Evolutionary conservation across 2,888 invertebrate species (phyloP).

Genomic region (Andrena marginata): DNA sequence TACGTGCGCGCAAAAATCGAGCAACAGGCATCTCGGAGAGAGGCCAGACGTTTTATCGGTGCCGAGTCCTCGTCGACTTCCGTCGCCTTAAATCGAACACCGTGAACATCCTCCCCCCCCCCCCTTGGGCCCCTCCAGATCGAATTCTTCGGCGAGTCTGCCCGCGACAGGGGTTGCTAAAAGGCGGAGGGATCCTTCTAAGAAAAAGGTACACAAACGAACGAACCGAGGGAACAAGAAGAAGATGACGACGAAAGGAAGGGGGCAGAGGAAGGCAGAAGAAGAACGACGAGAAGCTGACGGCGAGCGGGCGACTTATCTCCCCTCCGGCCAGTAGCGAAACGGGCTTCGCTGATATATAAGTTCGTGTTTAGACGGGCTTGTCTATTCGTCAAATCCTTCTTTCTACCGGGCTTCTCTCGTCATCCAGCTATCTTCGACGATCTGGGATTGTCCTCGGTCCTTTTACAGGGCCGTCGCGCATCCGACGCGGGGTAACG

Average conservation of each 20-base stretch:
- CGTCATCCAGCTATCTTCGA: constrained; percentile 65
- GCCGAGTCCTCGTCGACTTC: constrained; percentile 50
- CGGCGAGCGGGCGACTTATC: constrained; percentile 62
- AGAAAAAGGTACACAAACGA: not conserved
- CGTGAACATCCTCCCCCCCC: constrained; percentile 13
- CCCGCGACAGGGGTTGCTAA: constrained; percentile 31
- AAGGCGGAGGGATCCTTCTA: constrained; percentile 23
- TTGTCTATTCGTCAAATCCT: constrained; percentile 75
- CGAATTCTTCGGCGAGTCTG: constrained; percentile 56
- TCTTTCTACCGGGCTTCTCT: constrained; percentile 66
- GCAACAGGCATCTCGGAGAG: not conserved
- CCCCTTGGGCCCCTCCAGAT: constrained; percentile 16
- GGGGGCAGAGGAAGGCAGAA: constrained; percentile 1
- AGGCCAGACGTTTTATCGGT: constrained; percentile 43
- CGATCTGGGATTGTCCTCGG: constrained; percentile 61
- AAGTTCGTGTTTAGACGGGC: constrained; percentile 67
- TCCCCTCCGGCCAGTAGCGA: constrained; percentile 69
- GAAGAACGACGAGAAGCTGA: constrained; percentile 24
- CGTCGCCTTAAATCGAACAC: constrained; percentile 53
- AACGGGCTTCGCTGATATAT: constrained; percentile 41
- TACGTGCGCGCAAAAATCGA: constrained; percentile 36
- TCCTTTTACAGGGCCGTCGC: constrained; percentile 48
- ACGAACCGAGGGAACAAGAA: constrained; percentile 1
- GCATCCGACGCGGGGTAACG: constrained; percentile 58
- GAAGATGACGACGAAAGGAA: not conserved